Conservation (phyloP, 2,797 vertebrate species). For the Pipistrellus nathusii region DNA sequence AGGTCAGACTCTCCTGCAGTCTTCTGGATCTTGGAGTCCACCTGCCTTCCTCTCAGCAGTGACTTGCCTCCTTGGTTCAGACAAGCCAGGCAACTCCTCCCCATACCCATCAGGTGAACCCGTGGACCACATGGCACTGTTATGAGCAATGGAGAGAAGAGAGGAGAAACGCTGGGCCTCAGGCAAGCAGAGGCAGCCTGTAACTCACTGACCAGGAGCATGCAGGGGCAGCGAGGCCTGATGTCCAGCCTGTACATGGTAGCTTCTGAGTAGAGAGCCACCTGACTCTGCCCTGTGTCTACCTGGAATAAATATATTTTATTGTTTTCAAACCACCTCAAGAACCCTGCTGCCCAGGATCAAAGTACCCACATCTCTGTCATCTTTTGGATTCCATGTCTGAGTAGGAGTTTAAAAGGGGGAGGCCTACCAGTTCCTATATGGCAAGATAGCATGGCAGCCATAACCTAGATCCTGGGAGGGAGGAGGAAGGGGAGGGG, state of each 20-base stretch:
- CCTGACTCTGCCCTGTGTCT: not conserved
- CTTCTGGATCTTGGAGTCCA: not conserved
- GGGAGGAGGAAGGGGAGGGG: fast-evolving
- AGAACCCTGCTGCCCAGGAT: not conserved
- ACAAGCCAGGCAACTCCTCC: not conserved
- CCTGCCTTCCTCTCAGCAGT: not conserved
- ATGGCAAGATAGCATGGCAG: not conserved
- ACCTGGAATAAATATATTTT: not conserved
- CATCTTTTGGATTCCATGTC: not conserved
- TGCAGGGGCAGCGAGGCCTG: not conserved
- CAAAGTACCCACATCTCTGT: not conserved
- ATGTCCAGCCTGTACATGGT: not conserved
- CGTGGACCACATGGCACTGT: not conserved
- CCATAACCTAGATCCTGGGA: fast-evolving
- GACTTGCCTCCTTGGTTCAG: not conserved
- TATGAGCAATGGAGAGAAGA: no score
- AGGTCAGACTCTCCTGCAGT: not conserved
- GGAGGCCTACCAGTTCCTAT: not conserved
- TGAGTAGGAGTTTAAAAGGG: not conserved
- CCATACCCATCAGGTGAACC: not conserved
- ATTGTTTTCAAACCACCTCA: slow-evolving; percentile 22
- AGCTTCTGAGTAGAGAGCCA: not conserved
- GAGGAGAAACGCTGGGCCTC: fast-evolving
- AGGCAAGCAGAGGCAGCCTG: fast-evolving
- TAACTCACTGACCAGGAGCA: not conserved